These are phyloP conservation scores for Amyelois transitella DNA, from an alignment of 1,140 invertebrate genomes.

Conservation along the genomic window DNA sequence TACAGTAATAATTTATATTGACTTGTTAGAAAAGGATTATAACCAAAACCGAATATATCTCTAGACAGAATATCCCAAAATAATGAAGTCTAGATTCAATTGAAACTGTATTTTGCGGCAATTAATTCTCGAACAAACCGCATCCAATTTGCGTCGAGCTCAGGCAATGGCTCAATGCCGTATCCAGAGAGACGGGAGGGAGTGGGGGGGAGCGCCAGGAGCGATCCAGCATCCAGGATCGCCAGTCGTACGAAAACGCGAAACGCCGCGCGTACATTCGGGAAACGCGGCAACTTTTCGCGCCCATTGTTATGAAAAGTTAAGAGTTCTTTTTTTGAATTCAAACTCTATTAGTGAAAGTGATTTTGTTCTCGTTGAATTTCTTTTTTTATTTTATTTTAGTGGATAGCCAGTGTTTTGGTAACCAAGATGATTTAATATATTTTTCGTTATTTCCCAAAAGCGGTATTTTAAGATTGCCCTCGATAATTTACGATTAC, in stretches of 20 bases:
- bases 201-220: slow-evolving; percentile 18
- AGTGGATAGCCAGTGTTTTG: neutral
- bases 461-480: too few species aligned
- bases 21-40: too few species aligned
- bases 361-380: neutral
- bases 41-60: too few species aligned
- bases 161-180: slow-evolving; percentile 35
- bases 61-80: too few species aligned
- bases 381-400: neutral
- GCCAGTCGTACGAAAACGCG: slow-evolving; percentile 16
- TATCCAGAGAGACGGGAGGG: slow-evolving; percentile 38
- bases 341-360: neutral
- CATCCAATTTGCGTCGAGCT: slow-evolving; percentile 30
- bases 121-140: slow-evolving; percentile 13
- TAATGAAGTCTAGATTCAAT: too few species aligned
- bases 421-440: too few species aligned
- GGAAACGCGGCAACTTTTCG: slow-evolving; percentile 8
- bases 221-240: slow-evolving; percentile 10
- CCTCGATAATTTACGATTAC: too few species aligned
- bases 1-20: too few species aligned
- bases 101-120: neutral
- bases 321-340: slow-evolving; percentile 2
- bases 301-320: slow-evolving; percentile 1
- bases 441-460: too few species aligned
- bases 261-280: neutral